Evolutionary conservation across 2,888 invertebrate species (phyloP), one percentile per base, ranked within the genome.

Genomic region (Conops quadrifasciatus): DNA sequence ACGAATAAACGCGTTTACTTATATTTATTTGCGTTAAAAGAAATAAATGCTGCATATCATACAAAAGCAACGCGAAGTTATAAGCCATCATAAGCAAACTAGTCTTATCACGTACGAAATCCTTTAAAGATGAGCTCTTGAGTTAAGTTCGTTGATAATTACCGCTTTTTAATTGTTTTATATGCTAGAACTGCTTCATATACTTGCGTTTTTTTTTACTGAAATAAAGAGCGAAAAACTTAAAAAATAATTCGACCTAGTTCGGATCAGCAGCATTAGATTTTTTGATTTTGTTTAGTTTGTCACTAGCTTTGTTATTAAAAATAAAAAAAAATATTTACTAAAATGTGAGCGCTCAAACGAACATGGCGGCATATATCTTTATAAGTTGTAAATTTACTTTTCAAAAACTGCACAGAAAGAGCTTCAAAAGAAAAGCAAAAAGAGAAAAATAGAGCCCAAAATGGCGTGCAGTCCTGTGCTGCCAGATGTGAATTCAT

Each of bases 241-340:
- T 43, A 36, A 60, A 28, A 67, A 67, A 47, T 30, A 28, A 28
- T 28, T 47, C 53, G 9, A 11, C 24, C 19, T 7, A 67, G 60
- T 9, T 36, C 28, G 11, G 56, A 7, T 4, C 11, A n/a, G 24
- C 28, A n/a, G 43, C 9, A 21, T 11, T 21, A 43, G n/a, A 26
- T 45, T 9, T 66, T 43, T 16, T 1, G 11, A 26, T 24, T 58
- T 67, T 67, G 45, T 30, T 67, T n/a, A n/a, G 58, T 67, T 53
- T 21, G 56, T 67, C 26, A 24, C 21, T 43, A 67, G 45, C 30
- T 49, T 59, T 51, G 3, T 30, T 58, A 15, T 64, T 30, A 47
- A 60, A 67, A 67, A 67, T n/a, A n/a, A n/a, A n/a, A n/a, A 67
- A 67, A 59, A 67, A 67, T 59, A 59, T 59, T 53, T 51, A 21